Base-by-base conservation (phyloP, 2,113 vertebrate genomes). In the Delphinus delphis region DNA sequence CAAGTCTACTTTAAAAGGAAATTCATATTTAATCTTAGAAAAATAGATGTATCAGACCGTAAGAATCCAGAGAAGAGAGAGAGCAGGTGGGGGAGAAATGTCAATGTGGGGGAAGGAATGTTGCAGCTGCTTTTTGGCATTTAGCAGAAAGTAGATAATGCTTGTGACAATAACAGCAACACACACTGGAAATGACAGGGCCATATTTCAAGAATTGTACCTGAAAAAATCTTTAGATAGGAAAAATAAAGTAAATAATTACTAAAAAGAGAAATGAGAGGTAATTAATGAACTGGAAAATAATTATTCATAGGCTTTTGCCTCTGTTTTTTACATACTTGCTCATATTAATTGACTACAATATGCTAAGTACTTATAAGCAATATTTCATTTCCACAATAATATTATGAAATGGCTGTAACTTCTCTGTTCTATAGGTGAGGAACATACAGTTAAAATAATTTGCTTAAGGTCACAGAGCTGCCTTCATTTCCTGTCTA, bases 141-240 rank as follows among this genome's bases (percentile, higher is more conserved):
- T 68, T 38, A 63, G 33, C 28, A 58, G 12, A 63, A 74, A 50
- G 63, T n/a, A 58, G 26, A 23, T 28, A n/a, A 70, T 12, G 28
- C 28, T 13, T 58, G 21, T 21, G 31, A 41, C 7, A 60, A 62
- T 70, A 76, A 62, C 7, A 65, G 55, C 36, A 95, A 68, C 1
- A 23, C 25, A 70, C 41, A 79, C 2, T 67, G 20, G 14, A 83
- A 87, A 41, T 44, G 7, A 3, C 55, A 68, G 25, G 20, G 1
- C 13, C 7, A n/a, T 44, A 53, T 68, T 60, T 73, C 28, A 89
- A 73, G 11, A 86, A 87, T 87, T 83, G 94, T 0, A 60, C 38
- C n/a, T 44, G 41, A 50, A 25, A 73, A 88, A 88, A n/a, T 76
- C 77, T 76, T 89, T 68, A 88, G 12, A 58, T 67, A 82, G 47